phyloP scores from a whole-genome alignment of 2,113 vertebrate genomes.

The Dicrurus megarhynchus region DNA sequence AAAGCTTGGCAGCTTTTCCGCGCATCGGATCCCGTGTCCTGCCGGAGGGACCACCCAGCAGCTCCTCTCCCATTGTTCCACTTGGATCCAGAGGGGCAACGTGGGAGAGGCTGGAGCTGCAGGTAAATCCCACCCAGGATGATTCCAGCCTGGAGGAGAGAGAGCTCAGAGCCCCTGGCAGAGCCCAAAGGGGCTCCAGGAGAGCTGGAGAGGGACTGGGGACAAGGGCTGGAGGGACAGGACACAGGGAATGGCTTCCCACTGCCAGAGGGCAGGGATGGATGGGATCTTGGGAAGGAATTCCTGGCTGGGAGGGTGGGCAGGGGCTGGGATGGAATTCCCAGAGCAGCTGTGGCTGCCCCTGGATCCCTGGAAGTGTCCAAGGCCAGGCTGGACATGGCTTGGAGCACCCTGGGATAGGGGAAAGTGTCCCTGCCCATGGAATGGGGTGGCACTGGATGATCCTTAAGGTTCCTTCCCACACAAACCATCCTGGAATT shows the following conservation, averaged over 20 bases:
- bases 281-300: background rate
- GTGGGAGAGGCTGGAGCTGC: background rate
- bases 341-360: background rate
- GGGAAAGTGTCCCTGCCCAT: background rate
- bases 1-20: background rate
- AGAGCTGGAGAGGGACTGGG: background rate
- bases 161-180: fast-evolving
- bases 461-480: background rate
- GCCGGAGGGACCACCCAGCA: conserved; percentile 8
- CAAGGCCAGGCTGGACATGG: background rate
- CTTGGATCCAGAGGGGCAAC: fast-evolving
- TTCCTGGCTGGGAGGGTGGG: background rate
- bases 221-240: background rate
- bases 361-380: background rate
- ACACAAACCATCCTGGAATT: background rate
- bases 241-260: background rate
- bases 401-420: no score
- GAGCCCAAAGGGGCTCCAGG: background rate
- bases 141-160: background rate
- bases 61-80: background rate
- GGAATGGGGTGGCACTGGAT: background rate
- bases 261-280: no score
- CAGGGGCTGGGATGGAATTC: background rate
- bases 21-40: background rate
- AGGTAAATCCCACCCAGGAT: background rate